These are phyloP conservation scores for Sebastiscus albofasciatus DNA, from an alignment of 2,797 vertebrate genomes.

Conservation along the genomic window DNA sequence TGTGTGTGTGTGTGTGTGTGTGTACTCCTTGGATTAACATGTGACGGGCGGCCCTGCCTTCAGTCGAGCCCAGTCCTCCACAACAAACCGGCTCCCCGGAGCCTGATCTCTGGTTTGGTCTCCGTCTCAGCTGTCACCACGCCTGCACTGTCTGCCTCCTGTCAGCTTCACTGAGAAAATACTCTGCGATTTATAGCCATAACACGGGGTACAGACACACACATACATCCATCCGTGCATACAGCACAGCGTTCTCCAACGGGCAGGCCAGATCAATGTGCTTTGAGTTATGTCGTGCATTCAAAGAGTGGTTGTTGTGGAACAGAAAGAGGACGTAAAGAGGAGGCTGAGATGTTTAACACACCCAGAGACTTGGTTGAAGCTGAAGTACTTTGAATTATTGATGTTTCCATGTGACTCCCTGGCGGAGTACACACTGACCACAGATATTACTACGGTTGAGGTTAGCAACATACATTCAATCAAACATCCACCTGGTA, in stretches of 20 bases:
- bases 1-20: not conserved
- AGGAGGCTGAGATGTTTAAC: slow-evolving; percentile 1
- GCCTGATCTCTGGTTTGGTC: slow-evolving; percentile 49
- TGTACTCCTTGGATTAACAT: slow-evolving; percentile 54
- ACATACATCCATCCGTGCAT: not conserved
- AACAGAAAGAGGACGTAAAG: not conserved
- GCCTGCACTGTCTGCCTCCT: slow-evolving; percentile 59
- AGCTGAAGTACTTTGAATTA: not conserved
- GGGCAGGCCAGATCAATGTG: not conserved
- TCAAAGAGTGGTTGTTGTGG: slow-evolving; percentile 24
- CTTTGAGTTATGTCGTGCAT: slow-evolving; percentile 12
- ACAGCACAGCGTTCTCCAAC: not conserved
- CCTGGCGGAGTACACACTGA: not conserved
- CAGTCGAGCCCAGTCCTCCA: slow-evolving; percentile 48
- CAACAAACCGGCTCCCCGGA: slow-evolving; percentile 52
- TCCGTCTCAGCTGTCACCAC: slow-evolving; percentile 64
- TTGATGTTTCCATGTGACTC: not conserved
- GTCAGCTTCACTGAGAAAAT: slow-evolving; percentile 54
- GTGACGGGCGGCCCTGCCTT: slow-evolving; percentile 57
- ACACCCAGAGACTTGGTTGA: not conserved
- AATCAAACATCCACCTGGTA: not conserved
- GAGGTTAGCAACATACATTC: not conserved
- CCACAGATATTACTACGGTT: not conserved
- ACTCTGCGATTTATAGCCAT: slow-evolving; percentile 37
- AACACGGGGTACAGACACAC: not conserved